Evolutionary conservation across 1,140 invertebrate genomes (phyloP), one percentile per base, ranked within the genome.

Genomic region (Drosophila ambigua): DNA sequence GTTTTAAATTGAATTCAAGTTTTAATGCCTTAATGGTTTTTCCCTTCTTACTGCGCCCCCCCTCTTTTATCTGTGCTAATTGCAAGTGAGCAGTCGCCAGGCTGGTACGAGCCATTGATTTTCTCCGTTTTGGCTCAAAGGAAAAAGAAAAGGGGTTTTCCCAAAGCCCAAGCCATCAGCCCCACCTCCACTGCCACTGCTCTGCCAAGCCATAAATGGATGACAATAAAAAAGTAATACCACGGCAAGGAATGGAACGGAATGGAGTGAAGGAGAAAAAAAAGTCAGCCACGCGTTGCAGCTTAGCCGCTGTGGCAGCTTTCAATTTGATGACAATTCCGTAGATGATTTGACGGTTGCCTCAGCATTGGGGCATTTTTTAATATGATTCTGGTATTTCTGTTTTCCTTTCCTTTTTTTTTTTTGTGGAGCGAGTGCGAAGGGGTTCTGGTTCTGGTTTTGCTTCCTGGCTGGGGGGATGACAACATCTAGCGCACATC

Each of bases 301-400:
- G 79, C 79, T 83, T 84, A 83, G 80, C 69, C 24, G 66, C 28
- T 15, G 59, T 28, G 26, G 26, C 0, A 45, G 74, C 78, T 79
- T 87, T 87, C 83, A 87, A 87, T 87, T 87, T 87, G 78, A 87
- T 87, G 82, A 87, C 82, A 87, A 87, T 87, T 87, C 83, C 83
- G 83, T 52, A 82, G 82, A 87, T 87, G 83, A 87, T 88, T 82
- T 88, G 82, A 76, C 71, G 83, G 83, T 82, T 76, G 78, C 71
- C 79, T 81, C 81, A 71, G 82, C 78, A 62, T 87, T 88, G 76
- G 82, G 35, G 83, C 71, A 87, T 87, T 87, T 85, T 87, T 87
- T 87, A 87, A 88, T 87, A 88, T 87, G 75, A 66, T 77, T 81
- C 52, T 54, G 83, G 71, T 59, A 88, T 82, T 79, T 78, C 52